A percentile compares a stretch with the other conserved stretches of the same genome.
phyloP scores from a whole-genome alignment of 1,140 invertebrate genomes.

The Cydia amplana region DNA sequence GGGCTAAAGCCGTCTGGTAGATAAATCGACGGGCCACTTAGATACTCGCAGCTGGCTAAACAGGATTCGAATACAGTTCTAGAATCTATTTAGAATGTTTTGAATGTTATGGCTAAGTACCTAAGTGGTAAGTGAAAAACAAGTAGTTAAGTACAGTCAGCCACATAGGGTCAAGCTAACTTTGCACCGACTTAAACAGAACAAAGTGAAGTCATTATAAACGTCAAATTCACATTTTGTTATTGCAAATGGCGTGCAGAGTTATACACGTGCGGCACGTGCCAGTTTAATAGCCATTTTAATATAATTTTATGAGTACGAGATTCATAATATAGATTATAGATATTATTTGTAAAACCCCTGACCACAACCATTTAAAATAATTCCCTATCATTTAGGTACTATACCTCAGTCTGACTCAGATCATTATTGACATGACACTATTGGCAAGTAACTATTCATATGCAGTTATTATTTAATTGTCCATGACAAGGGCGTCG shows the following conservation, averaged over 20 bases:
- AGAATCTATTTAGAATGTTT: slow-evolving; percentile 6
- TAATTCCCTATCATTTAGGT: neutral
- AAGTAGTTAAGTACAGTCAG: neutral
- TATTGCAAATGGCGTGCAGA: too few species aligned
- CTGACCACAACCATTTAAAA: neutral
- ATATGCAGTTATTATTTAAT: too few species aligned
- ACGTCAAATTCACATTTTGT: too few species aligned
- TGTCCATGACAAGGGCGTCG: too few species aligned
- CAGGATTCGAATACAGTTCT: slow-evolving; percentile 2
- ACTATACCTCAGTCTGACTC: neutral
- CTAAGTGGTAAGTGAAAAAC: neutral
- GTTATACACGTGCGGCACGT: too few species aligned
- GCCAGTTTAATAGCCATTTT: too few species aligned
- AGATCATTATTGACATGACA: too few species aligned
- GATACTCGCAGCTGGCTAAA: neutral
- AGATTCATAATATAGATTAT: neutral
- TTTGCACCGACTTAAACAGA: too few species aligned
- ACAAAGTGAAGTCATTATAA: too few species aligned
- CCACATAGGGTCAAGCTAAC: too few species aligned
- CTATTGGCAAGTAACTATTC: too few species aligned
- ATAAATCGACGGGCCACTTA: slow-evolving; percentile 11
- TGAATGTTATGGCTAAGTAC: neutral
- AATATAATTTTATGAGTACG: too few species aligned
- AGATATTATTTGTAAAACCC: neutral
- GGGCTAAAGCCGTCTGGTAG: neutral